Conservation (phyloP, 2,113 vertebrate genomes). For the Fukomys damarensis region DNA sequence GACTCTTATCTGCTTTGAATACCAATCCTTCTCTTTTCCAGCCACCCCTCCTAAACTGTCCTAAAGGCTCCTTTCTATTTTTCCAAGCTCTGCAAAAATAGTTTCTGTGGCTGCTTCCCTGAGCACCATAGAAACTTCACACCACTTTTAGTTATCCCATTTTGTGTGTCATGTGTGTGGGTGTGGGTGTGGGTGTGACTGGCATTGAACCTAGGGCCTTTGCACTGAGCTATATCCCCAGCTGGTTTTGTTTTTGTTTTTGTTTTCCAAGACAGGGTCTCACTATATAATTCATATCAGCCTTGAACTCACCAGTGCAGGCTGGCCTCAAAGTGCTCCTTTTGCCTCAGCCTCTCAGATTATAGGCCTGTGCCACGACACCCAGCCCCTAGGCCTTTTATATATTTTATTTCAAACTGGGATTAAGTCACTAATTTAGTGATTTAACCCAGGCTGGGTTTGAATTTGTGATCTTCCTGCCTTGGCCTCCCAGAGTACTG, state of each 20-base stretch:
- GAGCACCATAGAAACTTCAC: neutral
- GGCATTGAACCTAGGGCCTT: neutral
- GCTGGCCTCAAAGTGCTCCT: neutral
- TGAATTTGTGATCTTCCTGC: neutral
- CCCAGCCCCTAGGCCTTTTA: neutral
- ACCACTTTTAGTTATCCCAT: neutral
- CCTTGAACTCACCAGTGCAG: neutral
- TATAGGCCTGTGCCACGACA: neutral
- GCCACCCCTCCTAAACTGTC: neutral
- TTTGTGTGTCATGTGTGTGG: neutral
- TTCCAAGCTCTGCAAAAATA: conserved; percentile 1
- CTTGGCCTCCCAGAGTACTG: neutral
- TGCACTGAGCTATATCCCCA: neutral
- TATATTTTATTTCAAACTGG: neutral
- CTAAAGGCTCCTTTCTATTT: neutral
- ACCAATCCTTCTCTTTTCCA: neutral
- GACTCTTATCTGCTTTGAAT: neutral
- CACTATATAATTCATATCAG: neutral
- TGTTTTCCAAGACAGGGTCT: neutral
- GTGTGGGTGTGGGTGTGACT: neutral
- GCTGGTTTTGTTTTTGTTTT: too few relatives aligned
- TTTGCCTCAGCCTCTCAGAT: neutral
- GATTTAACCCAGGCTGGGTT: neutral
- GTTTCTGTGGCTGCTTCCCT: neutral
- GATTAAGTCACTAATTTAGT: neutral